These are phyloP conservation scores for Hypomecis punctinalis DNA, from an alignment of 2,888 invertebrate species.

Conservation along the genomic window DNA sequence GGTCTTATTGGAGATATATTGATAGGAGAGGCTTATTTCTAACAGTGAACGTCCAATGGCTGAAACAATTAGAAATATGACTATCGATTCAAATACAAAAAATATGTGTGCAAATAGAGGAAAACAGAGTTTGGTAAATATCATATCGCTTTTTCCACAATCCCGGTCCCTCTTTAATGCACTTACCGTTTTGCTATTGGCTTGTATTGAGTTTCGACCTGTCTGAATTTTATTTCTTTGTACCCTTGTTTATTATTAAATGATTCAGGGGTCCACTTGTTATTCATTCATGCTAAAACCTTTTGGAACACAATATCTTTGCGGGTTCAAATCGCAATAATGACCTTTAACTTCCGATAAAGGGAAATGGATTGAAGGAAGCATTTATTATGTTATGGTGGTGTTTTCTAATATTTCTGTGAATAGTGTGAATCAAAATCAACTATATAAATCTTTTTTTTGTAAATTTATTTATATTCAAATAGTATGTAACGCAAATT, in stretches of 20 bases:
- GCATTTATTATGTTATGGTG: too few relatives aligned
- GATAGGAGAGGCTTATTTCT: background rate
- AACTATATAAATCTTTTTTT: too few relatives aligned
- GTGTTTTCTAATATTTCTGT: too few relatives aligned
- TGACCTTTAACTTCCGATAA: background rate
- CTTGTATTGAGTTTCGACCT: conserved; percentile 47
- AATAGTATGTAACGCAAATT: too few relatives aligned
- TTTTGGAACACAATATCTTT: background rate
- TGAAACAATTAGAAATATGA: too few relatives aligned
- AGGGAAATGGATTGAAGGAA: too few relatives aligned
- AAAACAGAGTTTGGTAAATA: background rate
- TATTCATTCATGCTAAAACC: conserved; percentile 12
- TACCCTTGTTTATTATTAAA: conserved; percentile 20
- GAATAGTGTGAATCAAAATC: too few relatives aligned
- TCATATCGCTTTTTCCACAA: conserved; percentile 32
- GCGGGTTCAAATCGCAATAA: background rate
- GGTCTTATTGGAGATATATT: too few relatives aligned
- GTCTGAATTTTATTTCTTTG: conserved; percentile 33
- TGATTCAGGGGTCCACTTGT: conserved; percentile 9
- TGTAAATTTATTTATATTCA: too few relatives aligned
- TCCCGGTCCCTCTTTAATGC: conserved; percentile 49
- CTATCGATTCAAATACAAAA: background rate
- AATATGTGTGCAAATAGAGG: background rate
- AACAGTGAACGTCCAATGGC: background rate
- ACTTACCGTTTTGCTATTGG: conserved; percentile 70